Evolutionary conservation across 2,797 vertebrate species (phyloP).

Genomic region (Thaleichthys pacificus): DNA sequence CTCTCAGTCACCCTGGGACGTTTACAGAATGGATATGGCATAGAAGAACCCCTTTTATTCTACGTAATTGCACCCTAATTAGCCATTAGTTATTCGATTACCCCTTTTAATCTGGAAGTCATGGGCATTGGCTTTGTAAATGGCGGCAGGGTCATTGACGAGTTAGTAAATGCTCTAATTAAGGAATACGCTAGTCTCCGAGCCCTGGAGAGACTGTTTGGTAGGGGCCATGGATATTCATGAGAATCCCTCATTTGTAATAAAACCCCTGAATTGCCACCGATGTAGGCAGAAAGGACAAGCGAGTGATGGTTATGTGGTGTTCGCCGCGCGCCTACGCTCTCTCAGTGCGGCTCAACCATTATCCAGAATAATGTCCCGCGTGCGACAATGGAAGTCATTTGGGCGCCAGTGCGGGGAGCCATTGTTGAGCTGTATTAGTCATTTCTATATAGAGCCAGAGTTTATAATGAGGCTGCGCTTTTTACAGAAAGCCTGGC

Average conservation of each 20-base stretch:
- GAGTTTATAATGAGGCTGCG: constrained; percentile 27
- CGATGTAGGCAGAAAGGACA: constrained; percentile 44
- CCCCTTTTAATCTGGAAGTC: constrained; percentile 79
- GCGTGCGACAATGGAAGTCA: constrained; percentile 51
- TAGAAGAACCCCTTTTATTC: constrained; percentile 63
- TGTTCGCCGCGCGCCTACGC: constrained; percentile 15
- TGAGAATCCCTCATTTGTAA: constrained; percentile 69
- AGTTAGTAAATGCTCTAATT: constrained; percentile 66
- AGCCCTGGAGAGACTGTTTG: constrained; percentile 48
- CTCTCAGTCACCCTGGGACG: constrained; percentile 40
- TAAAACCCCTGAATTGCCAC: constrained; percentile 51
- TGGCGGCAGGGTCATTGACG: constrained; percentile 67
- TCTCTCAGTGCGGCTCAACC: constrained; percentile 41
- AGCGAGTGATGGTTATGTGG: constrained; percentile 27
- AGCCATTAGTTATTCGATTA: constrained; percentile 82
- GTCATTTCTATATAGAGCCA: constrained; percentile 35
- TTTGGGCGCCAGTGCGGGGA: constrained; percentile 44
- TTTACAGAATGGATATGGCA: constrained; percentile 51
- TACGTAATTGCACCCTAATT: constrained; percentile 79
- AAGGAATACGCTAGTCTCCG: constrained; percentile 58
- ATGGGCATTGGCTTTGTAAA: constrained; percentile 69
- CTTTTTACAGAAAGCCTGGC: constrained; percentile 26
- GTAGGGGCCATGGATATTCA: constrained; percentile 65
- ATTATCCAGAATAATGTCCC: constrained; percentile 51
- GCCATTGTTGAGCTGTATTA: constrained; percentile 37